These are phyloP conservation scores for Pyralis farinalis DNA, from an alignment of 2,888 invertebrate species.

Conservation along the genomic window DNA sequence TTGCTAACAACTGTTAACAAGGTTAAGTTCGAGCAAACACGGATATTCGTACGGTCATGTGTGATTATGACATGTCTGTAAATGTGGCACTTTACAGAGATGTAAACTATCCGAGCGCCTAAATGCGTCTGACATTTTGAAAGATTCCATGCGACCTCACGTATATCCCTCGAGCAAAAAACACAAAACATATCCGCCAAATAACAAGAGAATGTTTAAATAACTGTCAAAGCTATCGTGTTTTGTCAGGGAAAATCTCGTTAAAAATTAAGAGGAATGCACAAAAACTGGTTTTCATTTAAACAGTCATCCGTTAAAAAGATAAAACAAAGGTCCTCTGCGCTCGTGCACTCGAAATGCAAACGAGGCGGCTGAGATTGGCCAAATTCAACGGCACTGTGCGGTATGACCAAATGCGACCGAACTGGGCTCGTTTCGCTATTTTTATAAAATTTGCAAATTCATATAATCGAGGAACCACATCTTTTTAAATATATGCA, in stretches of 20 bases:
- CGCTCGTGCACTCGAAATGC: constrained; percentile 52
- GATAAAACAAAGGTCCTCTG: constrained; percentile 53
- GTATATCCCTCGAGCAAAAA: constrained; percentile 28
- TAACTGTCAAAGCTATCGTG: constrained; percentile 59
- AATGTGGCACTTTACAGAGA: constrained; percentile 25
- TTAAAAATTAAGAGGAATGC: constrained; percentile 60
- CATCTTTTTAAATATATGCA: too few species aligned
- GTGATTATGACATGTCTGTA: constrained; percentile 30
- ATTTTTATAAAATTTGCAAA: constrained; percentile 12
- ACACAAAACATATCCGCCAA: constrained; percentile 35
- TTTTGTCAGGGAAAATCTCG: constrained; percentile 54
- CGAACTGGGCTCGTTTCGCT: constrained; percentile 24
- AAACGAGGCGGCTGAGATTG: constrained; percentile 55
- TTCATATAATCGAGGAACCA: neutral
- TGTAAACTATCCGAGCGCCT: constrained; percentile 18
- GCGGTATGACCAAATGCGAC: constrained; percentile 23
- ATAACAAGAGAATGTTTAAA: constrained; percentile 54
- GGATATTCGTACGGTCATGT: constrained; percentile 27
- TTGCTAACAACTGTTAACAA: constrained; percentile 52
- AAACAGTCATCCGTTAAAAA: constrained; percentile 55
- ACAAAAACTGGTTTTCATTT: constrained; percentile 62
- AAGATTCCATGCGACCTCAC: constrained; percentile 38
- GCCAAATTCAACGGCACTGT: constrained; percentile 40
- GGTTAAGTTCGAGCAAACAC: constrained; percentile 27
- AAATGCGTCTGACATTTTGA: constrained; percentile 23